A percentile compares a stretch with the other conserved stretches of the same genome.
These are phyloP conservation scores for Tragelaphus strepsiceros DNA, from an alignment of 2,113 vertebrate species.

Conservation along the genomic window DNA sequence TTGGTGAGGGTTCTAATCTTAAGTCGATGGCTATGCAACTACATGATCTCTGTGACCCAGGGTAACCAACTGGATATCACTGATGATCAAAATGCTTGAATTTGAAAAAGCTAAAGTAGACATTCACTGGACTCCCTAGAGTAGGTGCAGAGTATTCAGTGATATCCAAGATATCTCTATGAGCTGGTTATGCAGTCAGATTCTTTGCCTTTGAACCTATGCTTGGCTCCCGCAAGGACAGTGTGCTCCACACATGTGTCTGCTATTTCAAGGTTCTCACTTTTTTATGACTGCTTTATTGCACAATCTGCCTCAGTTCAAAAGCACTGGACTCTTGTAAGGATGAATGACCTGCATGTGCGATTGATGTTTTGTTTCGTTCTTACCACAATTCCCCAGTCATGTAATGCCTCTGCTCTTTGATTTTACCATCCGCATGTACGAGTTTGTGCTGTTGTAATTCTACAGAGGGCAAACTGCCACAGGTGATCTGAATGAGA, in stretches of 20 bases:
- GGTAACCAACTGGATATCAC: not conserved
- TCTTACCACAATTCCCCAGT: not conserved
- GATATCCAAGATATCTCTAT: not conserved
- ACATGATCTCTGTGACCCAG: not conserved
- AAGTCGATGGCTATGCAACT: not conserved
- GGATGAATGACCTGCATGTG: not conserved
- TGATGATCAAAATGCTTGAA: not conserved
- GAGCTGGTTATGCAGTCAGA: not conserved
- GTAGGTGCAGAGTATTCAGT: not conserved
- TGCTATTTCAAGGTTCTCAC: not conserved
- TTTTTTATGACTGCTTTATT: not conserved
- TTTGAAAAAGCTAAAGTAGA: not conserved
- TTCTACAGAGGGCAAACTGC: not conserved
- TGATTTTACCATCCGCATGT: not conserved
- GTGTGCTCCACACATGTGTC: fast-evolving
- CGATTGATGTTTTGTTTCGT: not conserved
- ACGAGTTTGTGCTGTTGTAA: not conserved
- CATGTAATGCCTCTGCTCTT: not conserved
- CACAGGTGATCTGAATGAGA: not conserved
- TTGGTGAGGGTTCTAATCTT: not conserved
- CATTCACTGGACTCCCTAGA: not conserved
- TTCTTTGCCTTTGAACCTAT: not conserved
- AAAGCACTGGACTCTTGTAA: not conserved
- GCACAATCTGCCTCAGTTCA: not conserved
- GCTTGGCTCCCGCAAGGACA: not conserved